These are phyloP conservation scores for Bombylius major DNA, from an alignment of 2,888 invertebrate genomes.

Conservation along the genomic window DNA sequence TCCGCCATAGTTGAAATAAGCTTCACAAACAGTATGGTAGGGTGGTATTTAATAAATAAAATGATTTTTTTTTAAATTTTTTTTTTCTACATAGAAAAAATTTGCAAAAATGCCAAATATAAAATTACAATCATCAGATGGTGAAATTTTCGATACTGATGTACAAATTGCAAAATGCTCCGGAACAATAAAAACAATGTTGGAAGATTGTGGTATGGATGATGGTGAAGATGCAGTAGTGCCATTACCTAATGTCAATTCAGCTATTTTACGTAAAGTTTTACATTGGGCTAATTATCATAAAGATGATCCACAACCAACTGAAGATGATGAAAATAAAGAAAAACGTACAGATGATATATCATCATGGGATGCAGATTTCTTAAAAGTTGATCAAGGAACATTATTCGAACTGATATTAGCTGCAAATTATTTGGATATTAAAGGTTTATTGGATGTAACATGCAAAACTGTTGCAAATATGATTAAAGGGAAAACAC, in stretches of 20 bases:
- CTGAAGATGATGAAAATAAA: slow-evolving; percentile 90
- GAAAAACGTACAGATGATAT: slow-evolving; percentile 95
- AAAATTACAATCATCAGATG: slow-evolving; percentile 83
- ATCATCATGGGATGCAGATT: slow-evolving; percentile 94
- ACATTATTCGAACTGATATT: slow-evolving; percentile 87
- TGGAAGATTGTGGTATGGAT: slow-evolving; percentile 80
- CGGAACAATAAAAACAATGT: slow-evolving; percentile 92
- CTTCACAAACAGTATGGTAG: too few relatives aligned
- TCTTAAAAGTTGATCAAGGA: slow-evolving; percentile 90
- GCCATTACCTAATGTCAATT: slow-evolving; percentile 89
- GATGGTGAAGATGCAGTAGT: slow-evolving; percentile 86
- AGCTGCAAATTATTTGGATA: slow-evolving; percentile 91
- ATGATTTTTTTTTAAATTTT: too few relatives aligned
- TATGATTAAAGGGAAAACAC: slow-evolving; percentile 93
- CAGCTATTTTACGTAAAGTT: slow-evolving; percentile 83
- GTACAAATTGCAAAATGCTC: slow-evolving; percentile 92
- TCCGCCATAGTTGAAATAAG: too few relatives aligned
- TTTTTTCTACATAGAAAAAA: too few relatives aligned
- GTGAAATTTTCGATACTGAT: slow-evolving; percentile 84
- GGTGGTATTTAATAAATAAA: too few relatives aligned
- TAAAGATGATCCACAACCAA: slow-evolving; percentile 84
- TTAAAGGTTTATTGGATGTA: slow-evolving; percentile 83
- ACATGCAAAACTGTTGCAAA: slow-evolving; percentile 95
- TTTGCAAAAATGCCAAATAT: slow-evolving; percentile 62
- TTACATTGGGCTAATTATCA: slow-evolving; percentile 82